These are phyloP conservation scores for Empidonax traillii DNA, from an alignment of 2,113 vertebrate species.

Conservation along the genomic window DNA sequence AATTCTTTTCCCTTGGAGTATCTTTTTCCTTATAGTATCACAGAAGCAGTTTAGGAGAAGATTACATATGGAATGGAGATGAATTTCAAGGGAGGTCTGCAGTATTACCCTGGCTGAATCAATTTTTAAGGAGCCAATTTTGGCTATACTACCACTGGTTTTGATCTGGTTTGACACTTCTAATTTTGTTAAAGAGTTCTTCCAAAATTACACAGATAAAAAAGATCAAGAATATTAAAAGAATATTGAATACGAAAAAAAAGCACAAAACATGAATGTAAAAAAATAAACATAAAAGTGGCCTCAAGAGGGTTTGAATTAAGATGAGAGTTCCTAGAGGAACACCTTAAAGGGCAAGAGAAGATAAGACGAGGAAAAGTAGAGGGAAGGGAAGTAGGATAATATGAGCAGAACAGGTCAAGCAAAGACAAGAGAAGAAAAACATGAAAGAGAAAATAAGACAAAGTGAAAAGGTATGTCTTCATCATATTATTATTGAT, in stretches of 20 bases:
- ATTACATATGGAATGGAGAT: not conserved
- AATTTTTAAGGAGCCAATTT: not conserved
- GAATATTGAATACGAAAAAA: not conserved
- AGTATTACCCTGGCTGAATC: not conserved
- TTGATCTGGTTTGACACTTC: not conserved
- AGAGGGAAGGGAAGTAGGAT: not conserved
- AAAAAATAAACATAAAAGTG: not conserved
- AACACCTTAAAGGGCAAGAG: not conserved
- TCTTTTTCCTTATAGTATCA: not conserved
- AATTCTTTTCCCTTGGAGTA: not conserved
- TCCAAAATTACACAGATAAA: not conserved
- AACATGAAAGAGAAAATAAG: not conserved
- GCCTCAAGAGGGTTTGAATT: not conserved
- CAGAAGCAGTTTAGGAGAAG: not conserved
- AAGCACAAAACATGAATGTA: not conserved
- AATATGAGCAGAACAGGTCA: not conserved
- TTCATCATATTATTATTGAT: not conserved
- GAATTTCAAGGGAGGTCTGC: not conserved
- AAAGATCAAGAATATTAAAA: not conserved
- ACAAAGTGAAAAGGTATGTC: not conserved
- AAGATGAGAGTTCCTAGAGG: not conserved
- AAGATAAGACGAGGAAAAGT: not conserved
- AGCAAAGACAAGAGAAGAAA: not conserved
- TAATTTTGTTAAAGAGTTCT: not conserved
- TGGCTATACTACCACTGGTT: not conserved